A percentile compares a stretch with the other conserved stretches of the same genome.
Conservation (phyloP, 2,797 vertebrate species). For the Botia almorhae region DNA sequence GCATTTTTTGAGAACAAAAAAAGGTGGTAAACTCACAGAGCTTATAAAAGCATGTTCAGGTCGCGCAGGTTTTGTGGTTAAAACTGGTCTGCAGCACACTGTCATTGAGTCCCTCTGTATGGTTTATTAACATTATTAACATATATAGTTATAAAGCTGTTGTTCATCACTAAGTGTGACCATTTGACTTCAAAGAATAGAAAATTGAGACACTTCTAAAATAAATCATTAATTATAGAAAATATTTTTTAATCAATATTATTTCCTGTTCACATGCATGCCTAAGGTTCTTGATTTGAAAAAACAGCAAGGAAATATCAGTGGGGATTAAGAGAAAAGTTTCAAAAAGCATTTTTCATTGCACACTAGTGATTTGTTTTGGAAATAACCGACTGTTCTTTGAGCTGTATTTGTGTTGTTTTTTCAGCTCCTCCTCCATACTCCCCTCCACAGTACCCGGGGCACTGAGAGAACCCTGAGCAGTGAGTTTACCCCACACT, state of each 20-base stretch:
- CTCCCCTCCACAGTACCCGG: slow-evolving; percentile 84
- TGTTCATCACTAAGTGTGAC: not conserved
- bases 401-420: slow-evolving; percentile 31
- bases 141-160: not conserved
- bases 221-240: too few species aligned
- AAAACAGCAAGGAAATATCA: too few species aligned
- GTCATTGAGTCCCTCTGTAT: not conserved
- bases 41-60: too few species aligned
- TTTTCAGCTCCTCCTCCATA: slow-evolving; percentile 87
- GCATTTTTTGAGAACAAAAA: too few species aligned
- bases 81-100: not conserved
- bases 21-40: too few species aligned
- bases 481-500: slow-evolving; percentile 24
- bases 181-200: too few species aligned
- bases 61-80: too few species aligned
- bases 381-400: not conserved
- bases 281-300: too few species aligned
- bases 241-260: too few species aligned
- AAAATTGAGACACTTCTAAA: too few species aligned
- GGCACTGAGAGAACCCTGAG: slow-evolving; percentile 74
- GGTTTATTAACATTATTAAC: not conserved
- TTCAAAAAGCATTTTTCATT: not conserved
- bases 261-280: too few species aligned
- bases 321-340: too few species aligned
- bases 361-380: not conserved